Percentiles rank a stretch among this genome's conserved stretches.
These are phyloP conservation scores for Athripsodes cinereus DNA, from an alignment of 2,888 invertebrate genomes.

Conservation along the genomic window DNA sequence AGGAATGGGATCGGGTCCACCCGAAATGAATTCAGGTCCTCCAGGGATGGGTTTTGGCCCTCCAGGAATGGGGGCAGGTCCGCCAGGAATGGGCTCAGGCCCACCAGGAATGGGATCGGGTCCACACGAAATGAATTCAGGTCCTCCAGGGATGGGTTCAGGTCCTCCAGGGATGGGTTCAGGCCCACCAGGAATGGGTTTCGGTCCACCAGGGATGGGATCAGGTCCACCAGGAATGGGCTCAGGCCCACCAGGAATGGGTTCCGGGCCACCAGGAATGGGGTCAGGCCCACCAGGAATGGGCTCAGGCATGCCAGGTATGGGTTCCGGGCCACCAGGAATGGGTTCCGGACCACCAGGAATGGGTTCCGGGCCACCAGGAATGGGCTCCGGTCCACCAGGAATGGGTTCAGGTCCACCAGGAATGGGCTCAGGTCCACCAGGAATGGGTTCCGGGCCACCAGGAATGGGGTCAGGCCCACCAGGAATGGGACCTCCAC, in stretches of 20 bases:
- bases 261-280: slow-evolving; percentile 23
- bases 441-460: slow-evolving; percentile 15
- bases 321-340: slow-evolving; percentile 28
- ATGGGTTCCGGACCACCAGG: slow-evolving; percentile 17
- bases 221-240: slow-evolving; percentile 15
- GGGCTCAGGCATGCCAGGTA: slow-evolving; percentile 26
- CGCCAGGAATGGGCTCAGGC: slow-evolving; percentile 24
- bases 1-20: slow-evolving; percentile 29
- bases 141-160: slow-evolving; percentile 29
- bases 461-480: slow-evolving; percentile 31
- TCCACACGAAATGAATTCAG: slow-evolving; percentile 27
- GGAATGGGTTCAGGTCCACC: slow-evolving; percentile 12
- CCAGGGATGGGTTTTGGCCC: slow-evolving; percentile 17
- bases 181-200: slow-evolving; percentile 22
- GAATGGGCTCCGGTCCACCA: slow-evolving; percentile 30
- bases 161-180: slow-evolving; percentile 30
- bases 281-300: slow-evolving; percentile 13
- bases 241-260: slow-evolving; percentile 30
- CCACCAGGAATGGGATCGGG: slow-evolving; percentile 28
- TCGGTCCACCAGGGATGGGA: slow-evolving; percentile 11
- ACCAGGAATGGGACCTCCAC: slow-evolving; percentile 27
- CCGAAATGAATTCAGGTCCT: slow-evolving; percentile 17
- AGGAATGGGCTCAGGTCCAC: slow-evolving; percentile 13
- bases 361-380: slow-evolving; percentile 26
- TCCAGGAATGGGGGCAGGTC: slow-evolving; percentile 7